Evolutionary conservation across 2,888 invertebrate species (phyloP), one percentile per base, ranked within the genome.

Genomic region (Oscheius sp.): DNA sequence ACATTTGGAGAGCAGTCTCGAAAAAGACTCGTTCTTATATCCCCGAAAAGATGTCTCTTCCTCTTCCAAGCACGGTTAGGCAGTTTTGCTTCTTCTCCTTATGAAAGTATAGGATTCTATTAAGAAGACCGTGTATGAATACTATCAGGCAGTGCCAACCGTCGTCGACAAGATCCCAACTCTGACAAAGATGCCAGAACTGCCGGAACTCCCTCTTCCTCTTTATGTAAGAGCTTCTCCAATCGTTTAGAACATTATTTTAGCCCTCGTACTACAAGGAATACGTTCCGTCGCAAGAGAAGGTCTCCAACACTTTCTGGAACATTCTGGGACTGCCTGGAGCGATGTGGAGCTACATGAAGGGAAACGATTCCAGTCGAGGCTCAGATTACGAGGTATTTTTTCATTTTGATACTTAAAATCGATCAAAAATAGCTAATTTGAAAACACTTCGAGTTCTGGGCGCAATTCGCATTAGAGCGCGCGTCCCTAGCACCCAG

Each of bases 181-280:
- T 42, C 42, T 42, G n/a, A 42, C 15, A n/a, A 42, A 17, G 4
- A 4, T 42, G 42, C 55, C 55, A 6, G 55, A 55, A 5, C 6
- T 55, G n/a, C 55, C 55, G 6, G 55, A 55, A 20, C 33, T 55
- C 25, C 55, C 55, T 17, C 34, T 55, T 17, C 55, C 33, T 23
- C 29, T 61, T 10, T 23, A 61, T 2, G 61, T 61, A 61, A 55
- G 55, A n/a, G 8, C 15, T 2, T 3, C 15, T 55, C 17, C 10
- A 17, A 20, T 50, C 5, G 10, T 2, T 31, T 3, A 2, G 37
- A 1, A 55, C 12, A 1, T 3, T 34, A 6, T 10, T 42, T 29
- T 25, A 61, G 61, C 61, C 61, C 1, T 61, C 61, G 2, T 45
- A 61, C 17, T 61, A 61, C 29, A 27, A 39, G 42, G 61, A 61